Evolutionary conservation across 1,140 invertebrate genomes (phyloP).

Genomic region (Musca domestica): DNA sequence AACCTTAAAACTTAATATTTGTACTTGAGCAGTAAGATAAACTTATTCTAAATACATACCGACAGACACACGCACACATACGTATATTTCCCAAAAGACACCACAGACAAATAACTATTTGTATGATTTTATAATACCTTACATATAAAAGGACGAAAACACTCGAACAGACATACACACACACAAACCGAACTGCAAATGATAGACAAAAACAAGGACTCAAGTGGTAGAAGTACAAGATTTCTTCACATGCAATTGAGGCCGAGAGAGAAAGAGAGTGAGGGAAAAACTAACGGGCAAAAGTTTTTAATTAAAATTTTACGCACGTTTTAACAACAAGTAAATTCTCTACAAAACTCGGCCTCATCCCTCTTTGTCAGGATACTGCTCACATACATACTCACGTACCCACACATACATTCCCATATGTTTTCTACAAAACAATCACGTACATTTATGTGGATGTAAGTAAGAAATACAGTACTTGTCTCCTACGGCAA

Average conservation of each 20-base stretch:
- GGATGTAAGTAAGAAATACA: neutral
- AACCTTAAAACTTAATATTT: too few relatives aligned
- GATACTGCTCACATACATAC: neutral
- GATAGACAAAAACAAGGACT: neutral
- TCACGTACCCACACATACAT: slow-evolving; percentile 2
- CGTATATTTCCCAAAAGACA: neutral
- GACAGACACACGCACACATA: neutral
- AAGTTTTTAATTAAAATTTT: slow-evolving; percentile 22
- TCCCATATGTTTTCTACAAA: neutral
- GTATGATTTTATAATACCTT: slow-evolving; percentile 13
- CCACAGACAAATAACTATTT: slow-evolving; percentile 15
- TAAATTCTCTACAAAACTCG: neutral
- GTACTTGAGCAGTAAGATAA: too few relatives aligned
- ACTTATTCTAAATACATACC: neutral
- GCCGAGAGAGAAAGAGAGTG: neutral
- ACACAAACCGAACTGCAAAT: neutral
- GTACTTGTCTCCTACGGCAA: neutral
- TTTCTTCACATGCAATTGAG: neutral
- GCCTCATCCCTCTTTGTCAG: neutral
- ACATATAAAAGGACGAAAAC: neutral
- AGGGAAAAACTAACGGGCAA: neutral
- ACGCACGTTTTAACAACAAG: slow-evolving; percentile 21
- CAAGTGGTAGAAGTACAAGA: neutral
- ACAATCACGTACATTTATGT: slow-evolving; percentile 5
- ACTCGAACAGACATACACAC: neutral